Evolutionary conservation across 2,888 invertebrate genomes (phyloP).

Genomic region (Andrena minutula): DNA sequence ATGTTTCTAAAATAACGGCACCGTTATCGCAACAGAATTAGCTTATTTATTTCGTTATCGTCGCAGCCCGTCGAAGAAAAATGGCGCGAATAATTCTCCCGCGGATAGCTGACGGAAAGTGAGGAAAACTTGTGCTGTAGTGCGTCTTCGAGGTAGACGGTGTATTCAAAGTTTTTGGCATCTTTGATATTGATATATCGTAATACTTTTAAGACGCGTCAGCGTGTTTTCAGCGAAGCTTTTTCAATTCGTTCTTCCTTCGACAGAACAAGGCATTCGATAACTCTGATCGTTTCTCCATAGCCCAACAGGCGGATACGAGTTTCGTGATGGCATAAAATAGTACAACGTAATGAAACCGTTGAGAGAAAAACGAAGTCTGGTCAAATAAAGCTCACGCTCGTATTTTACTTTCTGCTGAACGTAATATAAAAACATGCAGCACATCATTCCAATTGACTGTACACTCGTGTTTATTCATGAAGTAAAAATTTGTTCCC

Average conservation of each 20-base stretch:
- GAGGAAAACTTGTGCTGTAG: constrained; percentile 64
- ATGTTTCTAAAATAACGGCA: constrained; percentile 28
- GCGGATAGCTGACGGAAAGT: constrained; percentile 53
- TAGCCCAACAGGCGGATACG: neutral
- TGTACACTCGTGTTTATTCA: neutral
- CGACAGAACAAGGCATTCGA: constrained; percentile 63
- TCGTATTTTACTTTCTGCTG: neutral
- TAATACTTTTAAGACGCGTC: constrained; percentile 72
- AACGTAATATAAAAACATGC: neutral
- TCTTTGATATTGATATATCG: constrained; percentile 76
- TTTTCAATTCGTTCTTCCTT: constrained; percentile 52
- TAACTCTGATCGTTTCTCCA: constrained; percentile 51
- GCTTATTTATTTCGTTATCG: constrained; percentile 64
- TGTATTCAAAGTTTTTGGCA: constrained; percentile 77
- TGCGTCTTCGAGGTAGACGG: constrained; percentile 56
- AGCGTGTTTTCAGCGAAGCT: constrained; percentile 63
- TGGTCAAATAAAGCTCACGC: neutral
- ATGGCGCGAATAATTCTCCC: constrained; percentile 62
- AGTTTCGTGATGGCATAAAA: neutral
- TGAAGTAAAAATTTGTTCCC: neutral
- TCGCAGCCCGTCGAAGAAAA: constrained; percentile 46
- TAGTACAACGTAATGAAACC: neutral
- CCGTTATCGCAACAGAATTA: constrained; percentile 58
- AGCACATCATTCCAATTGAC: neutral
- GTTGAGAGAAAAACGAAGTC: neutral